These are phyloP conservation scores for Malurus melanocephalus DNA, from an alignment of 2,113 vertebrate genomes.

Conservation along the genomic window DNA sequence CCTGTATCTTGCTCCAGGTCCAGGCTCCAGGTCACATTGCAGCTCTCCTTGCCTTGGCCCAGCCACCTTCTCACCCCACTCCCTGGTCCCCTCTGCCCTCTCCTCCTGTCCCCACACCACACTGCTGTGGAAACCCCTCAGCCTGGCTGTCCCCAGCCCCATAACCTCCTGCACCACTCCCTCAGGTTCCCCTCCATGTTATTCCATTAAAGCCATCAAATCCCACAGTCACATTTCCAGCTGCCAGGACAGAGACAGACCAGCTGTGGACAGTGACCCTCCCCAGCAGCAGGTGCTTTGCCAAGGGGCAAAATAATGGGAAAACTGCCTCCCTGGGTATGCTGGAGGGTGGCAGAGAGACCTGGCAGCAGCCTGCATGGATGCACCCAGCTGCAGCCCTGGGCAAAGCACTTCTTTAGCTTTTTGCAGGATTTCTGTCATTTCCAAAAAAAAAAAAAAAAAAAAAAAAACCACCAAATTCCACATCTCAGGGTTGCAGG, in stretches of 20 bases:
- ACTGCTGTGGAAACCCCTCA: not conserved
- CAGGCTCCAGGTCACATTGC: not conserved
- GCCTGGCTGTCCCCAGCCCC: not conserved
- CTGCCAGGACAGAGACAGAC: not conserved
- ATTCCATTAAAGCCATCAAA: not conserved
- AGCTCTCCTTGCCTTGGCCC: not conserved
- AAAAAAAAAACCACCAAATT: not conserved
- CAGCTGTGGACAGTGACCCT: not conserved
- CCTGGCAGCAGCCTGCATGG: accelerated
- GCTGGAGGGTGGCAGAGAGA: not conserved
- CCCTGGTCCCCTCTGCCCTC: not conserved
- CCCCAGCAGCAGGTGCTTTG: not conserved
- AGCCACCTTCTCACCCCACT: not conserved
- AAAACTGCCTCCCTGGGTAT: not conserved
- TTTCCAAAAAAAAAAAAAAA: not conserved
- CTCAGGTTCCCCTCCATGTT: not conserved
- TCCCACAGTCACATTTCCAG: not conserved
- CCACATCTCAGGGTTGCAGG: not conserved
- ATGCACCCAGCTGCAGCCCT: not conserved
- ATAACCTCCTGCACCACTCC: not conserved
- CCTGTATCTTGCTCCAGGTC: not conserved
- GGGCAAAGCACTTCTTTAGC: not conserved
- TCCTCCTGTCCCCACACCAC: not conserved
- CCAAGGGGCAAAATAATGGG: not conserved
- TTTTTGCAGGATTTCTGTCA: not conserved